Conservation (phyloP, 2,113 vertebrate species). For the Athene noctua region DNA sequence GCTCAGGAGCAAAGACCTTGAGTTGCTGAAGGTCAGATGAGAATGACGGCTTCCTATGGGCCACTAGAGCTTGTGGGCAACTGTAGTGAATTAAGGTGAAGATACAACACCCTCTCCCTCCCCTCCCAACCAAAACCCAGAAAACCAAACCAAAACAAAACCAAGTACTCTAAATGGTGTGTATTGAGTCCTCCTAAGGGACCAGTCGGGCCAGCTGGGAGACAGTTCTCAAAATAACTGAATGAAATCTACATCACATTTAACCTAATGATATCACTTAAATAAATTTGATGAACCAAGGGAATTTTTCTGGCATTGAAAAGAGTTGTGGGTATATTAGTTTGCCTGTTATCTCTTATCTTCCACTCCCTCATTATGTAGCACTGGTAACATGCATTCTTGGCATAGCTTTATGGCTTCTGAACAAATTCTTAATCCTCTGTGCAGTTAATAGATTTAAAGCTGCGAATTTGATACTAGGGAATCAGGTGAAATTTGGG, state of each 20-base stretch:
- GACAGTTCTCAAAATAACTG: slow-evolving; percentile 15
- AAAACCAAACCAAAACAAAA: neutral
- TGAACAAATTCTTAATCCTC: slow-evolving; percentile 9
- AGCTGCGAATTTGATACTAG: neutral
- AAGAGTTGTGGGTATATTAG: neutral
- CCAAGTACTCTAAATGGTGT: neutral
- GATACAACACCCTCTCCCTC: neutral
- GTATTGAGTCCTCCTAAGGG: neutral
- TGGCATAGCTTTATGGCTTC: slow-evolving; percentile 35
- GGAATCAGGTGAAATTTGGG: neutral
- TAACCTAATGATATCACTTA: slow-evolving; percentile 1
- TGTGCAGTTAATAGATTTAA: neutral
- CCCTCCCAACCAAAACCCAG: neutral
- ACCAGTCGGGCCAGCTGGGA: neutral
- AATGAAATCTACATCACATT: neutral
- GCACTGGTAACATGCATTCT: neutral
- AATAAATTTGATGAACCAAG: slow-evolving; percentile 18
- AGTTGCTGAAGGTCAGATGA: neutral
- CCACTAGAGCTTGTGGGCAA: neutral
- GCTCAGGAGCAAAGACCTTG: neutral
- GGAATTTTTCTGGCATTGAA: slow-evolving; percentile 10
- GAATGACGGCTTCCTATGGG: neutral
- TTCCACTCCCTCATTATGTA: neutral
- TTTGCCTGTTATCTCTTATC: slow-evolving; percentile 17
- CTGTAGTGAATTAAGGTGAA: neutral